These are phyloP conservation scores for Heliothis subflexa DNA, from an alignment of 1,140 invertebrate species.

Conservation along the genomic window DNA sequence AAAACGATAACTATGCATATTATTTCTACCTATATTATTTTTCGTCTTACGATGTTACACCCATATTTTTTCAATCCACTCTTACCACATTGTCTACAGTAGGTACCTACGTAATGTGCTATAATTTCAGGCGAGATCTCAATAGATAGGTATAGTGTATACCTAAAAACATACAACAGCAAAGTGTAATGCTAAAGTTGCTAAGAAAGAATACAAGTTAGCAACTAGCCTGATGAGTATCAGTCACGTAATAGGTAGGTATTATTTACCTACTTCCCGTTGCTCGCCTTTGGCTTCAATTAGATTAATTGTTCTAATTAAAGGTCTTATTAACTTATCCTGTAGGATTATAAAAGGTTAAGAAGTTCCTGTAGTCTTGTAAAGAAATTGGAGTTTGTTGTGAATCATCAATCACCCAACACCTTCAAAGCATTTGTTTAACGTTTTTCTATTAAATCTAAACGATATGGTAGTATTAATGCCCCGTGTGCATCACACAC, in stretches of 20 bases:
- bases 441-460: too few species aligned
- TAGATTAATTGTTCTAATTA: slow-evolving; percentile 44
- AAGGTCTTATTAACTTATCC: slow-evolving; percentile 28
- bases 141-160: not conserved
- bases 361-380: not conserved
- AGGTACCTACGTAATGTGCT: too few species aligned
- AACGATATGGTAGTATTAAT: too few species aligned
- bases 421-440: too few species aligned
- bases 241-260: not conserved
- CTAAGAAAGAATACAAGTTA: not conserved
- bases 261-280: slow-evolving; percentile 1
- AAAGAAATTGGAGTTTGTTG: not conserved
- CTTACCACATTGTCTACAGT: too few species aligned
- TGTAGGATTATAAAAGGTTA: not conserved
- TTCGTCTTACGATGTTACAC: too few species aligned
- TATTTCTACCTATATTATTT: not conserved
- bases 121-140: too few species aligned
- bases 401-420: too few species aligned
- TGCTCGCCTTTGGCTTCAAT: slow-evolving; percentile 40
- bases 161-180: not conserved
- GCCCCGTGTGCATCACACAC: too few species aligned
- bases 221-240: not conserved
- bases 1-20: not conserved
- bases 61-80: too few species aligned
- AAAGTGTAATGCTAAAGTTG: not conserved